Conservation (phyloP, 1,140 invertebrate species). For the Chelonus insularis region DNA sequence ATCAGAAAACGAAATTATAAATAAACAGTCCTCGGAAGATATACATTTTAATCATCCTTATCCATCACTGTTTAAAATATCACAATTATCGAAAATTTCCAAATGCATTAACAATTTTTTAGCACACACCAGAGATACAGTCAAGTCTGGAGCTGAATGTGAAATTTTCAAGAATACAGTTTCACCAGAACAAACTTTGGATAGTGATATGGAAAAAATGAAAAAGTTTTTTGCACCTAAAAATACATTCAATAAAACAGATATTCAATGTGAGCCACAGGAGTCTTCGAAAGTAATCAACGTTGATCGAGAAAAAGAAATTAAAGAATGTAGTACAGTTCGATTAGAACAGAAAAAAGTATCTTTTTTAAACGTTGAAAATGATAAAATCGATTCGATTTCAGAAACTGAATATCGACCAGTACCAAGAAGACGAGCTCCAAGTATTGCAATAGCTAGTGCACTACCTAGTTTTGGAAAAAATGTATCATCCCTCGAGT, state of each 20-base stretch:
- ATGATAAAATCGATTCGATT: neutral
- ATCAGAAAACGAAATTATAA: neutral
- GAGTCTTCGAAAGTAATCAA: neutral
- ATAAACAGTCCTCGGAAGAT: neutral
- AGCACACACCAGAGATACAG: constrained; percentile 16
- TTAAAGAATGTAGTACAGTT: neutral
- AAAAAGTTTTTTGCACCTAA: neutral
- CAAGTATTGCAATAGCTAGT: constrained; percentile 33
- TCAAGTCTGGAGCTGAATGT: neutral
- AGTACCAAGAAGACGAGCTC: constrained; percentile 22
- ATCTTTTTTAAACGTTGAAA: neutral
- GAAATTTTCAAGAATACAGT: neutral
- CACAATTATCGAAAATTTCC: constrained; percentile 27
- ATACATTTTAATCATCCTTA: neutral
- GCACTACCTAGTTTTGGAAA: constrained; percentile 34
- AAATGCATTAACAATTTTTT: constrained; percentile 29
- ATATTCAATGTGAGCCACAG: neutral
- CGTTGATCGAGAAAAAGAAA: neutral
- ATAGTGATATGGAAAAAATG: neutral
- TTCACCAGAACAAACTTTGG: neutral
- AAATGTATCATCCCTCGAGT: constrained; percentile 33
- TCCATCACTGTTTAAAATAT: neutral
- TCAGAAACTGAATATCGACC: neutral
- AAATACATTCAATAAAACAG: neutral
- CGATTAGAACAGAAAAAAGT: neutral